These are phyloP conservation scores for Drusus annulatus DNA, from an alignment of 1,140 invertebrate species.

Conservation along the genomic window DNA sequence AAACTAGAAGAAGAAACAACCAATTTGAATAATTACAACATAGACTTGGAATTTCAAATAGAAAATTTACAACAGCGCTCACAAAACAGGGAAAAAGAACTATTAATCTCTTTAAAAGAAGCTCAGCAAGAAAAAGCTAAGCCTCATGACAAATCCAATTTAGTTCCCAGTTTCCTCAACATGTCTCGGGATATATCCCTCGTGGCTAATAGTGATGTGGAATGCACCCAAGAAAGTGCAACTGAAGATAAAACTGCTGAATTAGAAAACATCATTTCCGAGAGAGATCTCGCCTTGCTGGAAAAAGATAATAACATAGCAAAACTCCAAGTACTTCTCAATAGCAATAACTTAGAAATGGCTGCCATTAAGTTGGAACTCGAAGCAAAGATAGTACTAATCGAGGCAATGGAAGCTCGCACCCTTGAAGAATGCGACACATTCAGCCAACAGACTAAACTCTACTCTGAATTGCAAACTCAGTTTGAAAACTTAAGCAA, in stretches of 20 bases:
- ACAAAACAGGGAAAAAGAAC: constrained; percentile 61
- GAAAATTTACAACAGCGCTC: constrained; percentile 60
- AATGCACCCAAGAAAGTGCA: neutral
- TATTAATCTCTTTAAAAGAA: constrained; percentile 59
- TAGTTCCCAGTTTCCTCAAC: constrained; percentile 31
- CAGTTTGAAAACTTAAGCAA: constrained; percentile 8
- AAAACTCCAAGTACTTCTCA: neutral
- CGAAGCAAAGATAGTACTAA: neutral
- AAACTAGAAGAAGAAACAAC: constrained; percentile 7
- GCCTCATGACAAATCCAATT: neutral
- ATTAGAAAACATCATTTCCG: neutral
- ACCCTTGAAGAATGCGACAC: neutral
- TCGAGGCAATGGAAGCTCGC: neutral
- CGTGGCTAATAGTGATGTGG: constrained; percentile 14
- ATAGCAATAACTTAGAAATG: neutral
- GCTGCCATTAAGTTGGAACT: neutral
- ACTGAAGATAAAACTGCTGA: neutral
- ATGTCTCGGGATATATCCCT: constrained; percentile 46
- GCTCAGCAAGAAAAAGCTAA: constrained; percentile 52
- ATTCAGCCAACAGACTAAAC: constrained; percentile 35
- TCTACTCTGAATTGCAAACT: neutral
- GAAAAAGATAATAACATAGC: constrained; percentile 21
- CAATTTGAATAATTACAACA: constrained; percentile 41
- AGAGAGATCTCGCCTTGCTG: constrained; percentile 21
- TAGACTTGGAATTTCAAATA: constrained; percentile 63